Percentiles rank a stretch among this genome's conserved stretches.
These are phyloP conservation scores for Diachasmimorpha longicaudata DNA, from an alignment of 1,140 invertebrate genomes.

Conservation along the genomic window DNA sequence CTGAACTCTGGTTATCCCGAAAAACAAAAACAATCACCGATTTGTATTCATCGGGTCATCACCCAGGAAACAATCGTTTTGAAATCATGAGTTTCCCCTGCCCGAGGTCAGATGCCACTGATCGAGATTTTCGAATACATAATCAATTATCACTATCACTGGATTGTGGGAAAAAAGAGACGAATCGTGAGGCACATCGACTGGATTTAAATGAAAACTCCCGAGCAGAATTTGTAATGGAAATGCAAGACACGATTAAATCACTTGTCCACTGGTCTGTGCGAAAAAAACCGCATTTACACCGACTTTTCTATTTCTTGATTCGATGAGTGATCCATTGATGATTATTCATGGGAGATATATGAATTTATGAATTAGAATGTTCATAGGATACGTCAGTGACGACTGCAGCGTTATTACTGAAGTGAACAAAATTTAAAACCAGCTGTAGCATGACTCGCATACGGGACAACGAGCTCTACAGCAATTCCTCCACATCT, in stretches of 20 bases:
- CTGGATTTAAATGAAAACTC: background rate
- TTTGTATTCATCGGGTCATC: too few species aligned
- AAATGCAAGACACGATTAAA: background rate
- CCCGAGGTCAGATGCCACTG: background rate
- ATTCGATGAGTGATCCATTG: background rate
- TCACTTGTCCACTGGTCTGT: too few species aligned
- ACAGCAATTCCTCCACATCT: background rate
- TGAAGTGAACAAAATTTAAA: constrained; percentile 11
- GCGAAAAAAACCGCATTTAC: too few species aligned
- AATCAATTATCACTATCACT: background rate
- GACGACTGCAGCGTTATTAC: background rate
- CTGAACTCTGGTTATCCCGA: too few species aligned
- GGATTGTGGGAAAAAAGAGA: background rate
- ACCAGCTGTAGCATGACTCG: constrained; percentile 1
- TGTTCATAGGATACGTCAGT: background rate
- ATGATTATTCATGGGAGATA: background rate
- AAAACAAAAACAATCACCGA: too few species aligned
- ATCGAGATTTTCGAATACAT: background rate
- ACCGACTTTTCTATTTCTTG: too few species aligned
- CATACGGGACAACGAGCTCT: constrained; percentile 15
- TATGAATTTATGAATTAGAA: background rate
- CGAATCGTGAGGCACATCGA: background rate
- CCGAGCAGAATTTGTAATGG: too few species aligned
- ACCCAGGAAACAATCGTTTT: background rate
- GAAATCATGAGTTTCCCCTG: background rate